Evolutionary conservation across 2,888 invertebrate genomes (phyloP), one percentile per base, ranked within the genome.

Genomic region (Eumerus sabulonum): DNA sequence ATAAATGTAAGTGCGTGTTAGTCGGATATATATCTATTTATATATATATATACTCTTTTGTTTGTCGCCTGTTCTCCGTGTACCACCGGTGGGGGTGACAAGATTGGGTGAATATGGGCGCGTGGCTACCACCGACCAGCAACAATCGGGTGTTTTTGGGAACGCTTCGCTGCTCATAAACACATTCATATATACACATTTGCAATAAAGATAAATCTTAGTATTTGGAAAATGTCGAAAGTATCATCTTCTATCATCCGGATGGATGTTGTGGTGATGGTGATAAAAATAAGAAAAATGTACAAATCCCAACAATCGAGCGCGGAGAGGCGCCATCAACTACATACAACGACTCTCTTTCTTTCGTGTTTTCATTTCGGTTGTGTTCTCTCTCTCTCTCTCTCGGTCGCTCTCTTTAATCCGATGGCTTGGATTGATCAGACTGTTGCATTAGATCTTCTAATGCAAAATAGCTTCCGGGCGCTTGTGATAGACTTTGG

Each of bases 361-460:
- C 27, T 27, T n/a, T n/a, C n/a, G n/a, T n/a, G n/a, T n/a, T n/a
- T n/a, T n/a, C n/a, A n/a, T n/a, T n/a, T n/a, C n/a, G n/a, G n/a
- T n/a, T n/a, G n/a, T n/a, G n/a, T n/a, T n/a, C 27, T 27, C 27
- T 27, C 27, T 27, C 7, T 27, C 27, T 18, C 40, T 59, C 18
- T 48, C 2, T 27, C 42, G 40, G 17, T 11, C 48, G 9, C 16
- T 4, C 13, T 18, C 17, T 56, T n/a, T 79, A 79, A 38, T 79
- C 79, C 0, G 79, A 73, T 11, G 73, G 36, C 40, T 79, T 79
- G 27, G 73, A 14, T 70, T 73, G 79, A 18, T 81, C 81, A 16
- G 84, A 72, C 63, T 84, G 84, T 18, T 85, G 84, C 82, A 85
- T 85, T 45, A 88, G 83, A 73, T 88, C 87, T 60, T 87, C 87